Conservation (phyloP, 2,113 vertebrate species). For the Tautogolabrus adspersus region DNA sequence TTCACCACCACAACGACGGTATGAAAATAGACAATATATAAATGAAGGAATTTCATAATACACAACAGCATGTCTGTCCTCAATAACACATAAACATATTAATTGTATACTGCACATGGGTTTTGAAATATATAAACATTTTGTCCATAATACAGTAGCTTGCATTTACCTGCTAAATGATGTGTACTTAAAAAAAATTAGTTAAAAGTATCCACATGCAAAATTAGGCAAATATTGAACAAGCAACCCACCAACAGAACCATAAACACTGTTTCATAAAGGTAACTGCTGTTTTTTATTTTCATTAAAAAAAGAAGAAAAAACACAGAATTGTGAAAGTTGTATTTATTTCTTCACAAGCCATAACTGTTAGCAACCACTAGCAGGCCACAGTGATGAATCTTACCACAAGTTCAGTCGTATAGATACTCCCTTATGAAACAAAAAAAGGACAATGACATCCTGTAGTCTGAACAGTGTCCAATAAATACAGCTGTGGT, state of each 20-base stretch:
- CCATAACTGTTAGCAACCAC: slow-evolving; percentile 41
- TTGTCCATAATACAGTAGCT: no score
- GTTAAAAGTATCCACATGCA: no score
- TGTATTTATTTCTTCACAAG: slow-evolving; percentile 70
- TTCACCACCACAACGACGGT: not conserved
- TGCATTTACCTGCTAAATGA: no score
- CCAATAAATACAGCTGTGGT: slow-evolving; percentile 78
- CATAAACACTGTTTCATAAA: no score
- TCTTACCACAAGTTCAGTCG: slow-evolving; percentile 32
- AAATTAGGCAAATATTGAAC: no score
- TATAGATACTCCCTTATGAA: slow-evolving; percentile 32
- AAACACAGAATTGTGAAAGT: slow-evolving; percentile 41
- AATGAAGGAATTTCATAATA: no score
- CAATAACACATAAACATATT: no score
- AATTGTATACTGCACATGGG: no score
- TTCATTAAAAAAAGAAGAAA: not conserved
- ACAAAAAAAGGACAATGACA: slow-evolving; percentile 38
- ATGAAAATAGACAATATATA: not conserved
- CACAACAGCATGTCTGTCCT: no score
- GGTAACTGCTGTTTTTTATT: not conserved
- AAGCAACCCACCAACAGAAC: no score
- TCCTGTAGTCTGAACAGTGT: slow-evolving; percentile 42
- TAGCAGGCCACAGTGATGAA: slow-evolving; percentile 25
- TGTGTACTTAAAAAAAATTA: no score
- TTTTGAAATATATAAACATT: no score